phyloP scores from a whole-genome alignment of 2,888 invertebrate genomes.

The Ectemnius continuus region DNA sequence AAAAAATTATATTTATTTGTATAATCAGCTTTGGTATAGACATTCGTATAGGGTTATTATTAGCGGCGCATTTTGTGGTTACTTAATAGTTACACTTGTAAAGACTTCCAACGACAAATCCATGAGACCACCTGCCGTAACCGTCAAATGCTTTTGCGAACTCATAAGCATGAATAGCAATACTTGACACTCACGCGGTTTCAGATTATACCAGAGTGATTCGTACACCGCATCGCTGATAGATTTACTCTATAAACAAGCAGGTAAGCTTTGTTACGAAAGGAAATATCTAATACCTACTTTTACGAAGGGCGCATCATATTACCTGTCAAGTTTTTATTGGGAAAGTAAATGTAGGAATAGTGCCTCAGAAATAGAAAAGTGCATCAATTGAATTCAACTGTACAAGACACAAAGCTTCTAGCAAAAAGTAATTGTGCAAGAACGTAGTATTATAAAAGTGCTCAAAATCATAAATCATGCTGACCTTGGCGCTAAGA shows the following conservation, averaged over 20 bases:
- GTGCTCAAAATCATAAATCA: neutral
- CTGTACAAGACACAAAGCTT: too few species aligned
- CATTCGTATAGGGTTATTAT: too few species aligned
- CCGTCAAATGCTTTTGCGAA: slow-evolving; percentile 28
- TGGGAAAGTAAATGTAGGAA: neutral
- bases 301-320: neutral
- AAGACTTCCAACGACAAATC: slow-evolving; percentile 32
- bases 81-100: slow-evolving; percentile 20
- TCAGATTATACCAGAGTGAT: neutral
- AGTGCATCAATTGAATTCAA: neutral
- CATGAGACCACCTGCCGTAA: slow-evolving; percentile 29
- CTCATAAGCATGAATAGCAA: slow-evolving; percentile 1
- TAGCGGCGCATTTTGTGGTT: too few species aligned
- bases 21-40: neutral
- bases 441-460: neutral
- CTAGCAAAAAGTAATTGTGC: neutral
- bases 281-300: neutral
- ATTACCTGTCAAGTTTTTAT: neutral
- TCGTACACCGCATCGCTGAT: slow-evolving; percentile 37
- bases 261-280: neutral
- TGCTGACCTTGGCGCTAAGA: slow-evolving; percentile 53
- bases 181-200: neutral
- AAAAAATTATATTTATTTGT: too few species aligned
- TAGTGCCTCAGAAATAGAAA: neutral
- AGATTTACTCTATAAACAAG: slow-evolving; percentile 42